phyloP scores from a whole-genome alignment of 2,888 invertebrate genomes.

The Trypoxylon attenuatum region DNA sequence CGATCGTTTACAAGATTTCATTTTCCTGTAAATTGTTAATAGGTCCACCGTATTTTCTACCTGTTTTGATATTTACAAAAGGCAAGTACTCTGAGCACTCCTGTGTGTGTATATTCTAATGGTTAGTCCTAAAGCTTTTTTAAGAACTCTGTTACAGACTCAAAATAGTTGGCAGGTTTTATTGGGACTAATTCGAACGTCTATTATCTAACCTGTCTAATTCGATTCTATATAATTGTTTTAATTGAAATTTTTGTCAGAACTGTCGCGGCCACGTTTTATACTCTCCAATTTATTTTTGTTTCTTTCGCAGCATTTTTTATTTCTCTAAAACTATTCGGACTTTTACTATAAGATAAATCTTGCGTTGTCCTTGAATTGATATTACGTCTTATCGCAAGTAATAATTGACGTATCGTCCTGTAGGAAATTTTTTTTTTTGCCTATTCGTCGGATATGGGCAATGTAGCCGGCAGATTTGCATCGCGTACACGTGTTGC shows the following conservation, averaged over 20 bases:
- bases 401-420: too few species aligned
- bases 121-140: too few species aligned
- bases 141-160: slow-evolving; percentile 1
- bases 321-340: background rate
- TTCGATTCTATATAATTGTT: background rate
- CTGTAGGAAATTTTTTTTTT: too few species aligned
- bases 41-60: slow-evolving; percentile 1
- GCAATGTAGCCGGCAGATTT: background rate
- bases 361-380: slow-evolving; percentile 16
- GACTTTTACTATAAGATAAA: background rate
- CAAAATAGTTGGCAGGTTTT: background rate
- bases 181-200: background rate
- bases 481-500: background rate
- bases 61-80: slow-evolving; percentile 29
- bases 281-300: too few species aligned
- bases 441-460: too few species aligned
- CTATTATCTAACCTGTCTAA: slow-evolving; percentile 29
- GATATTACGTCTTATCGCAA: slow-evolving; percentile 35
- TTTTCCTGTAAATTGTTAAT: slow-evolving; percentile 15
- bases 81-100: slow-evolving; percentile 21
- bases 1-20: slow-evolving; percentile 26
- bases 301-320: background rate
- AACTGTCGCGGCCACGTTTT: too few species aligned
- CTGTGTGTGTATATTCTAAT: too few species aligned
- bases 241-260: background rate